Percentiles rank a stretch among this genome's conserved stretches.
Evolutionary conservation across 23 tunicate genomes (phyloP).

Genomic region (Styela clava): DNA sequence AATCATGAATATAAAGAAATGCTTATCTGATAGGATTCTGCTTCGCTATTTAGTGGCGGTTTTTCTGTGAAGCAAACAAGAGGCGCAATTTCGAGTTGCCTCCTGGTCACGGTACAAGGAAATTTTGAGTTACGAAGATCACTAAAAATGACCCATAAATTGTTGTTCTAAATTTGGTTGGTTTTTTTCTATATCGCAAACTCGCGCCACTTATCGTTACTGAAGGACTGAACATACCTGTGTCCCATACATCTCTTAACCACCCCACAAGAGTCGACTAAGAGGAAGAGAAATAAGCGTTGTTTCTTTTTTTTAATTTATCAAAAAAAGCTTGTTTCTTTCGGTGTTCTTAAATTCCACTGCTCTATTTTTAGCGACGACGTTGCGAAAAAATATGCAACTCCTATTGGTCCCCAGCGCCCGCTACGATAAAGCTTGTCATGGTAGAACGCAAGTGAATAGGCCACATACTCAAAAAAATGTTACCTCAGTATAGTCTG

Average conservation of each 20-base stretch:
- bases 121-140: not conserved
- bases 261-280: not conserved
- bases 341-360: not conserved
- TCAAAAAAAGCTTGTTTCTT: not conserved
- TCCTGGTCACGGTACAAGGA: not conserved
- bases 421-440: not conserved
- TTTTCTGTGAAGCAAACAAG: not conserved
- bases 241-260: not conserved
- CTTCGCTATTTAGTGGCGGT: not conserved
- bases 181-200: not conserved
- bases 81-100: not conserved
- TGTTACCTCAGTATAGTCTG: not conserved
- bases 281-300: not conserved
- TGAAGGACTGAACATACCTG: not conserved
- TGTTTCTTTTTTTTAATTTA: not conserved
- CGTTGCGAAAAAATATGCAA: not conserved
- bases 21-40: not conserved
- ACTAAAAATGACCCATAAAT: not conserved
- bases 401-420: not conserved
- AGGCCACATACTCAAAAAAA: not conserved
- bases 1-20: not conserved
- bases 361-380: not conserved
- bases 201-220: not conserved
- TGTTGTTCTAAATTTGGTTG: not conserved
- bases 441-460: not conserved